Conservation (phyloP, 1,140 invertebrate genomes). For the Homalodisca vitripennis region DNA sequence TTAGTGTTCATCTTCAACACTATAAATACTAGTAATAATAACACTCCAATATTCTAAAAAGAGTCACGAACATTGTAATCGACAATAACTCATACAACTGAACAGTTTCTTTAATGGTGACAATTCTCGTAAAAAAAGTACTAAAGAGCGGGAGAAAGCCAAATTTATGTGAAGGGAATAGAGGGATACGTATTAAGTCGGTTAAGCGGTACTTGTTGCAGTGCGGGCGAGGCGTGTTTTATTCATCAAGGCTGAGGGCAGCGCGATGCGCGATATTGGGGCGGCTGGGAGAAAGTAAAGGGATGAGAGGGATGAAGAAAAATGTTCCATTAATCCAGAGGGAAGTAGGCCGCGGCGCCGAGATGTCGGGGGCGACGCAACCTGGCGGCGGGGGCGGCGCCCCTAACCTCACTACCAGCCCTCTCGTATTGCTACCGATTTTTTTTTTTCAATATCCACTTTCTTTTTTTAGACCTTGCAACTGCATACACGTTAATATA, state of each 20-base stretch:
- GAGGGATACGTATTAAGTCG: too few species aligned
- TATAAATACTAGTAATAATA: too few species aligned
- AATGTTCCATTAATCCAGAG: constrained; percentile 33
- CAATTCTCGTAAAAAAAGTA: too few species aligned
- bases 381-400: neutral
- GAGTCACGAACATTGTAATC: too few species aligned
- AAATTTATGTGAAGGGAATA: neutral
- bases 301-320: constrained; percentile 30
- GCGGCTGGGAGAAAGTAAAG: constrained; percentile 17
- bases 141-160: neutral
- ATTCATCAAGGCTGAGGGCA: neutral
- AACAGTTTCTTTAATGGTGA: too few species aligned
- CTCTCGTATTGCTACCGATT: too few species aligned
- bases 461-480: too few species aligned
- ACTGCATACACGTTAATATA: too few species aligned
- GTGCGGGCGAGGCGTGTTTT: neutral
- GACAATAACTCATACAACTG: too few species aligned
- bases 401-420: neutral
- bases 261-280: neutral
- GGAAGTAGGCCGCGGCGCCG: constrained; percentile 19
- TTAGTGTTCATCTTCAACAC: too few species aligned
- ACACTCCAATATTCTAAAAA: too few species aligned
- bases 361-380: constrained; percentile 7
- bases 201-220: constrained; percentile 13
- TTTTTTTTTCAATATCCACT: too few species aligned